phyloP scores from a whole-genome alignment of 2,113 vertebrate species.

The Amphiprion ocellaris region DNA sequence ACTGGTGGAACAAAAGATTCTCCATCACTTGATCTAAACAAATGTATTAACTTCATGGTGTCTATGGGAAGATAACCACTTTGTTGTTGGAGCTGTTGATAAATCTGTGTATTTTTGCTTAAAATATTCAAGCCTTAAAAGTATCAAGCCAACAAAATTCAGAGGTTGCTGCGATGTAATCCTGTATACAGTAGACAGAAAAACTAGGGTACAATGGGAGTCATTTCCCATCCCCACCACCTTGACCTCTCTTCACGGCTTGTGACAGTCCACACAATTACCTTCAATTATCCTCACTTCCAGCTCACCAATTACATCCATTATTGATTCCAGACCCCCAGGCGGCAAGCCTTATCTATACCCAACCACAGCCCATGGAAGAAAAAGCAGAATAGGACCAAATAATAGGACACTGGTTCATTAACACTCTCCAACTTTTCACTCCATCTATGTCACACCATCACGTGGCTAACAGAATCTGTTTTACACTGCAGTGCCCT shows the following conservation, averaged over 20 bases:
- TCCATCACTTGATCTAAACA: not conserved
- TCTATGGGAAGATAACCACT: not conserved
- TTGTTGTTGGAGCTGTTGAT: not conserved
- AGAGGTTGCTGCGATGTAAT: not conserved
- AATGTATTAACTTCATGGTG: not conserved
- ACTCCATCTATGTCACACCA: slow-evolving; percentile 31
- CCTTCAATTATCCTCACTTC: slow-evolving; percentile 83
- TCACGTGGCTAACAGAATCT: slow-evolving; percentile 18
- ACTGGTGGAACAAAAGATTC: not conserved
- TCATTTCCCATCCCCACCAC: slow-evolving; percentile 23
- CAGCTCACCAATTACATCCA: slow-evolving; percentile 79
- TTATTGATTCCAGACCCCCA: slow-evolving; percentile 78
- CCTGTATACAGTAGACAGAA: not conserved
- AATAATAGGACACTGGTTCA: slow-evolving; percentile 58
- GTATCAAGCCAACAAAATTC: no score
- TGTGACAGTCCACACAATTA: slow-evolving; percentile 75
- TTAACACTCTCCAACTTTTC: slow-evolving; percentile 53
- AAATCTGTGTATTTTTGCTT: not conserved
- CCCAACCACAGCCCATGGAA: slow-evolving; percentile 51
- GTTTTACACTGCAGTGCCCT: slow-evolving; percentile 35
- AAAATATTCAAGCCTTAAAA: not conserved
- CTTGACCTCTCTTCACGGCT: slow-evolving; percentile 59
- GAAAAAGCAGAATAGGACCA: slow-evolving; percentile 56
- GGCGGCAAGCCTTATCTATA: slow-evolving; percentile 74
- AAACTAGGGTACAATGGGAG: not conserved